phyloP scores from a whole-genome alignment of 2,888 invertebrate species.

The Geotrupes spiniger region DNA sequence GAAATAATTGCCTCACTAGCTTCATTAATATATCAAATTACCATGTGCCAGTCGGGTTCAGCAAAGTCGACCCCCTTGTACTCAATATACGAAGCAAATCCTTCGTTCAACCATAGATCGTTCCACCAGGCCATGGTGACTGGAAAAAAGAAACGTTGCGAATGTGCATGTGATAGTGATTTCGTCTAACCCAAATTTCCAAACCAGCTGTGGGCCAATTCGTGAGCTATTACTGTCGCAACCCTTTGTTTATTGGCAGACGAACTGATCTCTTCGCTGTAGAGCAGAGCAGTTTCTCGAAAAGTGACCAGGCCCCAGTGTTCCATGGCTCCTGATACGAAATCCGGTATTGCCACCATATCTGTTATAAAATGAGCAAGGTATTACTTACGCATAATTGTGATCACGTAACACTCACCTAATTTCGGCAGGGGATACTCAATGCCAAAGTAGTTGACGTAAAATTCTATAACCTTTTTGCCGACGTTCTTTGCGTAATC shows the following conservation, averaged over 20 bases:
- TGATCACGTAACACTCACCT: too few species aligned
- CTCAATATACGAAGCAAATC: conserved; percentile 88
- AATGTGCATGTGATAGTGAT: too few species aligned
- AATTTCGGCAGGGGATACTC: conserved; percentile 89
- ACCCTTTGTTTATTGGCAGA: conserved; percentile 73
- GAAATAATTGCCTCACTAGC: conserved; percentile 19
- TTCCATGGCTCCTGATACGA: conserved; percentile 92
- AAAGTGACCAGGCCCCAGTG: conserved; percentile 94
- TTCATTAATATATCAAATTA: conserved; percentile 45
- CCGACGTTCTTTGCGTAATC: conserved; percentile 73
- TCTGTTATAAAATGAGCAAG: conserved; percentile 61
- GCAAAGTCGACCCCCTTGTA: conserved; percentile 71
- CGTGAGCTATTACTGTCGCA: conserved; percentile 84
- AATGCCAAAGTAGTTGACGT: conserved; percentile 76
- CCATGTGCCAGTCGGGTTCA: conserved; percentile 79
- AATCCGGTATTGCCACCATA: conserved; percentile 85
- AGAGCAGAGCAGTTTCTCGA: conserved; percentile 81
- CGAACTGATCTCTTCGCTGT: conserved; percentile 70
- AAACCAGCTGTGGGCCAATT: conserved; percentile 95
- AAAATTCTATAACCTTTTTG: conserved; percentile 71
- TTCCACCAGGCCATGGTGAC: conserved; percentile 95
- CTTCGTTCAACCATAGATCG: conserved; percentile 91
- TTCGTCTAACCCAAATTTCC: conserved; percentile 83
- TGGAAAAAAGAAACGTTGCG: too few species aligned
- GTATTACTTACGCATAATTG: too few species aligned